These are phyloP conservation scores for Meda fulgida DNA, from an alignment of 2,797 vertebrate species.

Conservation along the genomic window DNA sequence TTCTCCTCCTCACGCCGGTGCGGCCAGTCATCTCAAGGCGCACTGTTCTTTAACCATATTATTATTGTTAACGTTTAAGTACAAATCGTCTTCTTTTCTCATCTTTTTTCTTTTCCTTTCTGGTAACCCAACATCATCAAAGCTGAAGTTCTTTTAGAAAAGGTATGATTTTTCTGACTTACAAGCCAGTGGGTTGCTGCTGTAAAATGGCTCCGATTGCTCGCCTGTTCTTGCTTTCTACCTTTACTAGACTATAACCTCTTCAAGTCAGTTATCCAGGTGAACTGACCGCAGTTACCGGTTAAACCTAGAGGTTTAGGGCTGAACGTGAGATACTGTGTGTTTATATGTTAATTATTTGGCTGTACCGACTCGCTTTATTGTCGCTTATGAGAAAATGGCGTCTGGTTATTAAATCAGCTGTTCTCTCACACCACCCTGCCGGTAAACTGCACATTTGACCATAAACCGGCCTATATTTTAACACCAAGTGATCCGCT, in stretches of 20 bases:
- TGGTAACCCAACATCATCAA: conserved; percentile 74
- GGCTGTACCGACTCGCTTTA: conserved; percentile 19
- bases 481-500: background rate
- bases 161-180: conserved; percentile 82
- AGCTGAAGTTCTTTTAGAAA: conserved; percentile 90
- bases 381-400: conserved; percentile 44
- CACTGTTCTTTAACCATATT: background rate
- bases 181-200: background rate
- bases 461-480: background rate
- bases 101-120: conserved; percentile 70
- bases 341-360: background rate
- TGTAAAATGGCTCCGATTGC: conserved; percentile 77
- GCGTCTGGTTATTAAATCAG: conserved; percentile 49
- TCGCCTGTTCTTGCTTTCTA: conserved; percentile 27
- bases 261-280: background rate
- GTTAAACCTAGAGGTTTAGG: background rate
- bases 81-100: conserved; percentile 36
- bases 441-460: conserved; percentile 24
- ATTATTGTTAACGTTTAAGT: background rate
- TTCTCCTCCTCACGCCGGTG: conserved; percentile 49
- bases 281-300: too few relatives aligned
- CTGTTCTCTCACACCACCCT: conserved; percentile 33
- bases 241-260: too few relatives aligned
- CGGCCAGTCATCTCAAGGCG: conserved; percentile 11
- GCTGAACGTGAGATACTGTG: background rate